Evolutionary conservation across 2,888 invertebrate genomes (phyloP).

Genomic region (Chloroclysta siterata): DNA sequence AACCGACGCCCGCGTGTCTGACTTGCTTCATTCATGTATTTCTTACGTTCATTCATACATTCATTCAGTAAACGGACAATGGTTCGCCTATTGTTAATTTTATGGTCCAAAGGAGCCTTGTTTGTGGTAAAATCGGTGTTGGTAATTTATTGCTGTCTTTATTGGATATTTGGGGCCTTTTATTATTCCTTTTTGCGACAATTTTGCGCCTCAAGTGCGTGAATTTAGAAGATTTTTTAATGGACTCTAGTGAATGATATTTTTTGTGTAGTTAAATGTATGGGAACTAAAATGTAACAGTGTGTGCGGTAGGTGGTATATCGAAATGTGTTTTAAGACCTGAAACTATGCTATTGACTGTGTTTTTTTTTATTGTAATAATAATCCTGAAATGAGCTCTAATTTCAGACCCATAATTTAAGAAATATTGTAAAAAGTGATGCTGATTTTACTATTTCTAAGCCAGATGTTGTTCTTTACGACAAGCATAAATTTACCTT

Average conservation of each 20-base stretch:
- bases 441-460: no score
- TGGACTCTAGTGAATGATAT: conserved; percentile 25
- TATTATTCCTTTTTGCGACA: conserved; percentile 33
- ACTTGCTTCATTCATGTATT: conserved; percentile 48
- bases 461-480: no score
- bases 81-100: conserved; percentile 40
- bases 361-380: no score
- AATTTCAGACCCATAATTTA: no score
- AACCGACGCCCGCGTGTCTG: conserved; percentile 57
- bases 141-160: conserved; percentile 55
- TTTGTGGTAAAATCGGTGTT: conserved; percentile 56
- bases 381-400: no score
- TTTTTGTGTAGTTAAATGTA: conserved; percentile 6
- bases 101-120: conserved; percentile 44
- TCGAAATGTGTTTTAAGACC: no score
- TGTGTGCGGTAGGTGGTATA: conserved; percentile 14
- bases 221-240: conserved; percentile 39
- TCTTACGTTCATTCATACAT: conserved; percentile 50
- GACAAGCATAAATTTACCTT: no score
- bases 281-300: conserved; percentile 21
- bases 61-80: conserved; percentile 41
- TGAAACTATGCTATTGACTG: no score
- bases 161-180: conserved; percentile 29
- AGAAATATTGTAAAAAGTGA: no score
- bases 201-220: conserved; percentile 40